Evolutionary conservation across 2,113 vertebrate genomes (phyloP).

Genomic region (Phoenicopterus ruber): DNA sequence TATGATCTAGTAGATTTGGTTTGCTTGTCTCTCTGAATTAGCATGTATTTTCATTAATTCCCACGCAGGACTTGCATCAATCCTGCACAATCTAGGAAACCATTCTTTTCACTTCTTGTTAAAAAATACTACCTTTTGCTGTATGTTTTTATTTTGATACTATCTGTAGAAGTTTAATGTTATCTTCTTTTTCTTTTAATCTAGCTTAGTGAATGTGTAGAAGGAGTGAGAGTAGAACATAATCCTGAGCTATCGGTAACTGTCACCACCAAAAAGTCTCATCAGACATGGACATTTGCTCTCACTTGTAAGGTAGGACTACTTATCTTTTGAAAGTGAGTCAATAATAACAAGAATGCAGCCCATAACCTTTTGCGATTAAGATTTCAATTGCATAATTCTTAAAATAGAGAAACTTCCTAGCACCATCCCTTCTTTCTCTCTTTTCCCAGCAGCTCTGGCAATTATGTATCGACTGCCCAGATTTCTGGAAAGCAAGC

Average conservation of each 20-base stretch:
- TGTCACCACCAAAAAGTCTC: conserved; percentile 94
- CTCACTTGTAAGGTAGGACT: conserved; percentile 93
- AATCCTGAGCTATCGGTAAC: conserved; percentile 90
- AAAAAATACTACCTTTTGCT: background rate
- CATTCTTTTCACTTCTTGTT: background rate
- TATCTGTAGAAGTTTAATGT: background rate
- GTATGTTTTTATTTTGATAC: background rate
- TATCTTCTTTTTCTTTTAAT: conserved; percentile 29
- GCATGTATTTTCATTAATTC: background rate
- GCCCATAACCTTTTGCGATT: background rate
- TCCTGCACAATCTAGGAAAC: background rate
- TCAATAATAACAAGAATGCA: background rate
- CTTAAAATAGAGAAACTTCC: background rate
- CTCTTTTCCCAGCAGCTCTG: background rate
- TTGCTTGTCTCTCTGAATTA: background rate
- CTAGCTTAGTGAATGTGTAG: conserved; percentile 92
- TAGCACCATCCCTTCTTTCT: background rate
- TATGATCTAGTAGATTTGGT: background rate
- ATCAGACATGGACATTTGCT: conserved; percentile 94
- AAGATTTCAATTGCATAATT: background rate
- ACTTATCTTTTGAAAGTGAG: background rate
- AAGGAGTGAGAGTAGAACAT: conserved; percentile 92
- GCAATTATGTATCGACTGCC: background rate
- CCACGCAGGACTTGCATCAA: background rate
- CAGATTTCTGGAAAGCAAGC: background rate